Conservation (phyloP, 1,140 invertebrate genomes). For the Papilio xuthus region DNA sequence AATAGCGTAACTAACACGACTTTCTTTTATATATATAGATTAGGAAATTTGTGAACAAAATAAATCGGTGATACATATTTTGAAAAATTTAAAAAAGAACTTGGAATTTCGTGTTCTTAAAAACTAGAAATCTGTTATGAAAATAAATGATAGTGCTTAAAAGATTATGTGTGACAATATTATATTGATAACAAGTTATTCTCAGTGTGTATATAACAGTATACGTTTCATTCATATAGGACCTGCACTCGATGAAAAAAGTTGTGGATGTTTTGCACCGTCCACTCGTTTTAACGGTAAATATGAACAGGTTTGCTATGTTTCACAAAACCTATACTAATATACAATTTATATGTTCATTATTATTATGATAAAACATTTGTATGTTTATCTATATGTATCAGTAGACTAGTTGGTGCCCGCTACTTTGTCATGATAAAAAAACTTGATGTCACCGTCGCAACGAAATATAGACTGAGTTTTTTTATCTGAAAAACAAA, state of each 20-base stretch:
- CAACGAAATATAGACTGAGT: no score
- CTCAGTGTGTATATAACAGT: slow-evolving; percentile 24
- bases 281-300: slow-evolving; percentile 29
- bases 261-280: slow-evolving; percentile 12
- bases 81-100: not conserved
- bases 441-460: no score
- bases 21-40: no score
- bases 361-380: not conserved
- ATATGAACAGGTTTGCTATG: slow-evolving; percentile 26
- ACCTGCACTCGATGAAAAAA: slow-evolving; percentile 24
- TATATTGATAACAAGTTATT: slow-evolving; percentile 29
- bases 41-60: no score
- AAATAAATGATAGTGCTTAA: not conserved
- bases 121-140: not conserved
- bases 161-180: slow-evolving; percentile 21
- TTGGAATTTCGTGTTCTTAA: not conserved
- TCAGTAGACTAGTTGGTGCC: no score
- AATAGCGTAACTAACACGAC: no score
- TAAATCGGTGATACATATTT: no score
- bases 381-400: not conserved
- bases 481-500: no score
- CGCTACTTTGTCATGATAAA: no score
- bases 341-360: slow-evolving; percentile 8
- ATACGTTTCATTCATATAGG: slow-evolving; percentile 26
- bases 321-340: slow-evolving; percentile 23